Base-by-base conservation (phyloP, 1,140 invertebrate species). In the Pogonognathellus flavescens region DNA sequence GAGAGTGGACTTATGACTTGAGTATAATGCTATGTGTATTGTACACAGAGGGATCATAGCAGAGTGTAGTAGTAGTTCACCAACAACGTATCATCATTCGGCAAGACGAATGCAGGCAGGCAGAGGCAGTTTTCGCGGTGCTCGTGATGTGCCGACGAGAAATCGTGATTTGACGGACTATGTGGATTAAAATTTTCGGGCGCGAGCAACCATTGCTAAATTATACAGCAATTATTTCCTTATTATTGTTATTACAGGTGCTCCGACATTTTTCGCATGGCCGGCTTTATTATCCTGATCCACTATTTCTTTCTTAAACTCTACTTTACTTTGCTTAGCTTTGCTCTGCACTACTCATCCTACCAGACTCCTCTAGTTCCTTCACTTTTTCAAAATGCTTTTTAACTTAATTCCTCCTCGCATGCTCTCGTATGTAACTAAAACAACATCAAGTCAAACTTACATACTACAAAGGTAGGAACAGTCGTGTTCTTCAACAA, bases 181-280 rank as follows among this genome's bases (percentile, higher is more conserved):
- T 88, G 85, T 88, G 87, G 87, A 88, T 88, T 86, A 88, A 88
- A 88, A 86, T 86, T 87, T 87, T 88, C 87, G 87, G 87, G 83
- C 87, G 87, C 87, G 87, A 88, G 87, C 86, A 88, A 86, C 85
- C 80, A 88, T 88, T 88, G 86, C 87, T 88, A 88, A 88, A 88
- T 88, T 88, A 88, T 84, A 86, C 80, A 86, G 55, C 87, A 88
- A 88, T 88, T 88, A 88, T 88, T 86, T 84, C 85, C 83, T 88
- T 88, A 88, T 88, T 88, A 88, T 88, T 88, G 87, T 88, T 88
- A 88, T 88, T 88, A 88, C 49, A 84, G 84, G 62, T 85, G 25
- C 83, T 80, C 85, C 87, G 84, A 86, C 84, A 85, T 88, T 83
- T 88, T 88, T 86, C 81, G 83, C 85, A 83, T 86, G 82, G 83